phyloP scores from a whole-genome alignment of 2,113 vertebrate species.

The Oxyura jamaicensis region DNA sequence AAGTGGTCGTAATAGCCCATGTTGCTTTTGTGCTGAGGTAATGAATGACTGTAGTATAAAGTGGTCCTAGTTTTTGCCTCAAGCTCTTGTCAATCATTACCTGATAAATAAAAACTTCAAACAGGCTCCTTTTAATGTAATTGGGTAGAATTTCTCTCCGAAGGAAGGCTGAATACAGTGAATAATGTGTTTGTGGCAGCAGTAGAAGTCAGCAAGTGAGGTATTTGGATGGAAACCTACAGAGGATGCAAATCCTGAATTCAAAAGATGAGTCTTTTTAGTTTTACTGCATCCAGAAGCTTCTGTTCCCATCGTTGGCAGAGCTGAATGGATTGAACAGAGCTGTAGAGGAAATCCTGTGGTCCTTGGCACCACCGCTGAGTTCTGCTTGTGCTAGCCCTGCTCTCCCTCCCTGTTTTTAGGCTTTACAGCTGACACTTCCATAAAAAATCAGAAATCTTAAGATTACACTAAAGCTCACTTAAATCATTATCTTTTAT shows the following conservation, averaged over 20 bases:
- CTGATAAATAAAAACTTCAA: constrained; percentile 71
- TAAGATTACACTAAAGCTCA: background rate
- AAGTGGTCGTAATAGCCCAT: constrained; percentile 26
- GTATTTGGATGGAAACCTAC: background rate
- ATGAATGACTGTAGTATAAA: constrained; percentile 48
- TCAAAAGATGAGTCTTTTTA: background rate
- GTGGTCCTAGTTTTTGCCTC: constrained; percentile 45
- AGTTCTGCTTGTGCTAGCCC: background rate
- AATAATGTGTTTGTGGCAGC: background rate
- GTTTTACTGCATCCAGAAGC: background rate
- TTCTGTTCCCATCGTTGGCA: background rate
- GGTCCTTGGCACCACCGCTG: background rate
- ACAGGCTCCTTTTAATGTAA: constrained; percentile 48
- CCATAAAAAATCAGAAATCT: constrained; percentile 8
- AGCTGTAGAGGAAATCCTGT: background rate
- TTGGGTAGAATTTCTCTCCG: constrained; percentile 35
- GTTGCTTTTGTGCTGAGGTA: constrained; percentile 35
- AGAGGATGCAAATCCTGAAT: background rate
- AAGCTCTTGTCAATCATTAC: constrained; percentile 72
- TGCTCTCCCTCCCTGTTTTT: background rate
- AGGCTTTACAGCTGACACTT: background rate
- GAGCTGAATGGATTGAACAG: background rate
- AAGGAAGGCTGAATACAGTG: background rate
- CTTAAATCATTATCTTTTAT: constrained; percentile 50
- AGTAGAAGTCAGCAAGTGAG: background rate